Percentiles rank a stretch among this genome's conserved stretches.
These are phyloP conservation scores for Dolichotis patagonum DNA, from an alignment of 2,113 vertebrate species.

Conservation along the genomic window DNA sequence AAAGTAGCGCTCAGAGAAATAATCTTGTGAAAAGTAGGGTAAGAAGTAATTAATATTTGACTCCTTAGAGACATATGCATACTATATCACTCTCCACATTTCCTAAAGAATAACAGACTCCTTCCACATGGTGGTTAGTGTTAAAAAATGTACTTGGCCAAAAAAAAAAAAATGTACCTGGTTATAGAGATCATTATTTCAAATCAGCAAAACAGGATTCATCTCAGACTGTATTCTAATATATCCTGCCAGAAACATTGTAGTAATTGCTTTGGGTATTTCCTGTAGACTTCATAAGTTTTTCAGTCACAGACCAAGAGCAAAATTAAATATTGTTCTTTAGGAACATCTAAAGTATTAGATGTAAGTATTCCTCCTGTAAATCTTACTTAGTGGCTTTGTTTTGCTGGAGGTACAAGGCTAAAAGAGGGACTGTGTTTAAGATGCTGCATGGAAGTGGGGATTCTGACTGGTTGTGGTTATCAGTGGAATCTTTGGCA, in stretches of 20 bases:
- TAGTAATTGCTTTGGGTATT: constrained; percentile 51
- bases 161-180: background rate
- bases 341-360: constrained; percentile 32
- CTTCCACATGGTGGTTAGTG: background rate
- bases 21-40: background rate
- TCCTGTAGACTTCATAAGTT: constrained; percentile 41
- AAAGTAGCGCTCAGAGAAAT: constrained; percentile 39
- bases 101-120: background rate
- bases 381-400: constrained; percentile 25
- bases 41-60: constrained; percentile 47
- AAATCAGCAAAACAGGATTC: constrained; percentile 49
- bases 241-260: background rate
- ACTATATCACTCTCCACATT: background rate
- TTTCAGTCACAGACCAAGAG: constrained; percentile 24
- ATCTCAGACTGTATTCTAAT: constrained; percentile 38
- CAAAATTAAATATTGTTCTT: constrained; percentile 32
- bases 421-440: constrained; percentile 32
- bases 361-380: background rate
- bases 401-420: background rate
- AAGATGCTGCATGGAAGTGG: constrained; percentile 40
- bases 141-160: background rate
- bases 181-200: constrained; percentile 47
- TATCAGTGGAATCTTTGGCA: constrained; percentile 57
- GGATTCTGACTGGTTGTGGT: constrained; percentile 50
- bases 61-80: background rate